phyloP scores from a whole-genome alignment of 2,888 invertebrate species.

The Plagodis dolabraria region DNA sequence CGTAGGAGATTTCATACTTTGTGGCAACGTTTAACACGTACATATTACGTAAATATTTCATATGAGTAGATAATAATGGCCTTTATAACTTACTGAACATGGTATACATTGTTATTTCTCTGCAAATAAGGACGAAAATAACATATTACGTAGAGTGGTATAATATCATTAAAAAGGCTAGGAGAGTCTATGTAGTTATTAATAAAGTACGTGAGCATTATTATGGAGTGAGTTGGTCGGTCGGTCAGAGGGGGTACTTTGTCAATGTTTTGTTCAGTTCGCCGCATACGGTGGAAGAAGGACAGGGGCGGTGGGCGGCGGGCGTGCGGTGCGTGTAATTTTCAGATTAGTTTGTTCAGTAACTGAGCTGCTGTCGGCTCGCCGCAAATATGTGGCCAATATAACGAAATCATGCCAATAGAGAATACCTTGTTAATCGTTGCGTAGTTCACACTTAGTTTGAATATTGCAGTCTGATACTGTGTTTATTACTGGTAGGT shows the following conservation, averaged over 20 bases:
- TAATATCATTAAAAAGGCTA: neutral
- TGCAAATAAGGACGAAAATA: slow-evolving; percentile 10
- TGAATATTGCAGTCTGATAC: too few species aligned
- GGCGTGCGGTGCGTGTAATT: slow-evolving; percentile 64
- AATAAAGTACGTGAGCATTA: slow-evolving; percentile 30
- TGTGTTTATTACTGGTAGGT: too few species aligned
- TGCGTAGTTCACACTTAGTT: too few species aligned
- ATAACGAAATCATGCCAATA: slow-evolving; percentile 49
- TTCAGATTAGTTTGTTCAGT: slow-evolving; percentile 83
- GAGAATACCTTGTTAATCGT: slow-evolving; percentile 12
- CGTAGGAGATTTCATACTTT: slow-evolving; percentile 74
- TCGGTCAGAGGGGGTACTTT: slow-evolving; percentile 21
- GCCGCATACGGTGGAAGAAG: slow-evolving; percentile 33
- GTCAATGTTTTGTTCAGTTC: slow-evolving; percentile 59
- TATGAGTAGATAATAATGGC: slow-evolving; percentile 10
- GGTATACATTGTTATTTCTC: slow-evolving; percentile 8
- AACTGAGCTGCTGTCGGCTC: slow-evolving; percentile 58
- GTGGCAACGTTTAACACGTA: slow-evolving; percentile 74
- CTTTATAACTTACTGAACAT: too few species aligned
- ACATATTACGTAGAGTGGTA: neutral
- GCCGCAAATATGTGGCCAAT: slow-evolving; percentile 76
- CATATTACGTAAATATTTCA: slow-evolving; percentile 55
- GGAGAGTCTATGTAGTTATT: slow-evolving; percentile 20
- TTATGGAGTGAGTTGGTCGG: slow-evolving; percentile 19
- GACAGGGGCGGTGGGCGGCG: slow-evolving; percentile 38